Base-by-base conservation (phyloP, 1,140 invertebrate species). In the Berghia stephanieae region DNA sequence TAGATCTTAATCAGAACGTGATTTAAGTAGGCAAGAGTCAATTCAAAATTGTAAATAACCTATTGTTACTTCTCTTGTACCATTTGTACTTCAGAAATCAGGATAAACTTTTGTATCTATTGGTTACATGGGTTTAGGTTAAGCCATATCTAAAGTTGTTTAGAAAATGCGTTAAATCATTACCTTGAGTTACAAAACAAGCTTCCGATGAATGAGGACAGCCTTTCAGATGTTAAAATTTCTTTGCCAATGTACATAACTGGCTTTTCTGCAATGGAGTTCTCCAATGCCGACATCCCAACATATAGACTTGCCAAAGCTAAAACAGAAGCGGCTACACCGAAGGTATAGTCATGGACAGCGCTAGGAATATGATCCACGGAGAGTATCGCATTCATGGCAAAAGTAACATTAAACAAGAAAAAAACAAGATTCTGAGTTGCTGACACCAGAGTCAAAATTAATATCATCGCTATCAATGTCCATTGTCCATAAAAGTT, bases 401-500 rank as follows among this genome's bases (percentile, higher is more conserved):
- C 63, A 21, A 85, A 75, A 2, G 82, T 63, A 18, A 82, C 31
- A 72, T 85, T 85, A 77, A 83, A 84, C 0, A 85, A 34, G 70
- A 84, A 85, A 40, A 84, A 78, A 34, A 83, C 68, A 16, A 74
- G 78, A 49, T 73, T 80, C 38, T 81, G 80, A 16, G 72, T 78
- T 6, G 77, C 40, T 10, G 84, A 86, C 13, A 75, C 43, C 0
- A 84, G 24, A 42, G 78, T 68, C 24, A 86, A n/a, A 34, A 83
- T 57, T 2, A 81, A 21, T 10, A 83, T 40, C 2, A 83, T 67
- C 5, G 78, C 31, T 36, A 84, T 57, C 18, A 84, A 27, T 16
- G 82, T 81, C 82, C 81, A 86, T 38, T 80, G 82, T n/a, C 84
- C 84, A 43, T 79, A 86, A 77, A 82, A 84, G n/a, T 78, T 77